phyloP scores from a whole-genome alignment of 2,797 vertebrate species.

The Spea hammondii region DNA sequence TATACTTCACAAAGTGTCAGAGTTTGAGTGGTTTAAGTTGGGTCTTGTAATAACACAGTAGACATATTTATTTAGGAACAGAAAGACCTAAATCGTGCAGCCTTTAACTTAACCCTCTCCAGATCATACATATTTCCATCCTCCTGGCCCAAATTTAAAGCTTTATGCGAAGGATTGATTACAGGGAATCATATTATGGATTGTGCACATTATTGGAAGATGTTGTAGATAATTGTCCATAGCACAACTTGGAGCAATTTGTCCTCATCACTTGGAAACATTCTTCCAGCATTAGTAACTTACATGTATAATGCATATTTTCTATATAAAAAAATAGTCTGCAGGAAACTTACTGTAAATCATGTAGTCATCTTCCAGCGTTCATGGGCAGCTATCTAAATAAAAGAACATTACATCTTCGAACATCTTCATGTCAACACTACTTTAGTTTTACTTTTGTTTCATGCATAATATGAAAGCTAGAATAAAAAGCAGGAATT shows the following conservation, averaged over 20 bases:
- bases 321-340: slow-evolving; percentile 7
- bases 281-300: neutral
- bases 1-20: neutral
- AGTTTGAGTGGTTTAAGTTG: neutral
- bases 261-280: neutral
- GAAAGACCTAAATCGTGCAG: neutral
- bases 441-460: no score
- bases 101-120: neutral
- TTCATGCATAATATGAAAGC: no score
- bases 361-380: no score
- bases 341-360: neutral
- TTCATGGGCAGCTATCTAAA: no score
- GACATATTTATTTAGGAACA: slow-evolving; percentile 19
- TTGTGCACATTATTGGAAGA: neutral
- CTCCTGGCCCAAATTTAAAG: neutral
- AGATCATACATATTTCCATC: slow-evolving; percentile 16
- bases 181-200: neutral
- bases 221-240: neutral
- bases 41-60: neutral
- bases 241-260: neutral
- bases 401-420: no score
- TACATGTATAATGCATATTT: neutral
- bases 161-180: neutral
- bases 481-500: no score
- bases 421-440: no score